A percentile compares a stretch with the other conserved stretches of the same genome.
Evolutionary conservation across 2,113 vertebrate genomes (phyloP).

Genomic region (Halichoerus grypus): DNA sequence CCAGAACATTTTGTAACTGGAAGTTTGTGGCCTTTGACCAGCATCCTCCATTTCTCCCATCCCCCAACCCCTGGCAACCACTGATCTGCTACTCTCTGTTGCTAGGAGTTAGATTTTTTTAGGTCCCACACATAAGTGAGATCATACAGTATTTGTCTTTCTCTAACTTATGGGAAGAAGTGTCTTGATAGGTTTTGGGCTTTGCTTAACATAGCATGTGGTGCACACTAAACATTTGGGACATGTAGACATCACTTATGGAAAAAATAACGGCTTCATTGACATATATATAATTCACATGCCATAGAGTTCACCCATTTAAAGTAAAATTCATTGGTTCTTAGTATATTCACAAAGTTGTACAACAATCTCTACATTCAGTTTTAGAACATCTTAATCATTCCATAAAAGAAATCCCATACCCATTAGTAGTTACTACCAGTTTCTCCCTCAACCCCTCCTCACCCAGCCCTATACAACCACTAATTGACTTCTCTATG

Average conservation of each 20-base stretch:
- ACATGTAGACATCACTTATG: background rate
- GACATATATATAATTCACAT: slow-evolving; percentile 1
- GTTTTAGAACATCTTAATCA: background rate
- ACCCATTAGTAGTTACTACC: background rate
- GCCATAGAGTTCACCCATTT: background rate
- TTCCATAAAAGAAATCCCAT: background rate
- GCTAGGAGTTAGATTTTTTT: background rate
- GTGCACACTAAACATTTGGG: background rate
- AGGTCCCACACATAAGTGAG: background rate
- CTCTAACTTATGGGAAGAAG: background rate
- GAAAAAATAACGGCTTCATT: background rate
- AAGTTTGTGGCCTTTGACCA: background rate
- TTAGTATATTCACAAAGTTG: background rate
- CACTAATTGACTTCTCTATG: background rate
- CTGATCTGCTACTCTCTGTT: background rate
- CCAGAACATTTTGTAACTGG: background rate
- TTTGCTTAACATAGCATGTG: background rate
- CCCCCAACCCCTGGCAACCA: background rate
- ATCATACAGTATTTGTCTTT: background rate
- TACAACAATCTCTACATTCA: background rate
- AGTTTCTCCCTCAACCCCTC: background rate
- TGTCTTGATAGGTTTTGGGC: background rate
- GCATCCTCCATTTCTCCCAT: background rate
- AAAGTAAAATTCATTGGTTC: background rate
- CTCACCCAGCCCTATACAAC: background rate